Base-by-base conservation (phyloP, 2,113 vertebrate genomes). In the Lampris megalopsis region DNA sequence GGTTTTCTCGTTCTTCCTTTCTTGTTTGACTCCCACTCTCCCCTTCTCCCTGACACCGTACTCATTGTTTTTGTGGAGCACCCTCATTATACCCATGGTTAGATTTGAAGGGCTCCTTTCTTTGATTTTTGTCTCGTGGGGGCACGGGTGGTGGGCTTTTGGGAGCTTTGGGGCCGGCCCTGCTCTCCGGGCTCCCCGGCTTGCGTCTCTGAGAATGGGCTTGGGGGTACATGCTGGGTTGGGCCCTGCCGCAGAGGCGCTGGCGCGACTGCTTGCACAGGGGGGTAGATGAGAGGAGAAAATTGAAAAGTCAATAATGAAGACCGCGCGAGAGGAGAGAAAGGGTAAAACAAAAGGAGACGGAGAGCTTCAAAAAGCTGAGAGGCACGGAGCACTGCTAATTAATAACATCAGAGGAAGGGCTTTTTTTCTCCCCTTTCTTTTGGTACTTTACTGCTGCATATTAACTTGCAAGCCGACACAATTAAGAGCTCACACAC, bases 281-380 rank as follows among this genome's bases (percentile, higher is more conserved):
- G 71, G 87, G 89, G 83, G 71, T 91, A 92, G 83, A 86, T 91
- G 90, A 67, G 85, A 91, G 90, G 86, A 77, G 80, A 92, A 91
- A 93, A 93, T 90, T 92, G 92, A 89, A 93, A 94, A 92, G 93
- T 94, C 93, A 93, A 94, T 94, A 93, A 88, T n/a, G 24, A 87
- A 85, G 84, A 79, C 80, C 65, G 72, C 35, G 53, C 63, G 5
- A 77, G 81, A 87, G 48, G 81, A 73, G 79, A 58, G 38, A 81
- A 63, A 77, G 81, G 62, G 59, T 38, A 62, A 89, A 87, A 92
- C 80, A 89, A 90, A 92, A 87, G 86, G 80, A 88, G 82, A 90
- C 58, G 77, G 80, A 87, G 65, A 83, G 80, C 89, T 92, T 92
- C 84, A 92, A 90, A 92, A 91, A 89, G 88, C 88, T 73, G 80